Conservation (phyloP, 1,140 invertebrate genomes). For the Trialeurodes vaporariorum region DNA sequence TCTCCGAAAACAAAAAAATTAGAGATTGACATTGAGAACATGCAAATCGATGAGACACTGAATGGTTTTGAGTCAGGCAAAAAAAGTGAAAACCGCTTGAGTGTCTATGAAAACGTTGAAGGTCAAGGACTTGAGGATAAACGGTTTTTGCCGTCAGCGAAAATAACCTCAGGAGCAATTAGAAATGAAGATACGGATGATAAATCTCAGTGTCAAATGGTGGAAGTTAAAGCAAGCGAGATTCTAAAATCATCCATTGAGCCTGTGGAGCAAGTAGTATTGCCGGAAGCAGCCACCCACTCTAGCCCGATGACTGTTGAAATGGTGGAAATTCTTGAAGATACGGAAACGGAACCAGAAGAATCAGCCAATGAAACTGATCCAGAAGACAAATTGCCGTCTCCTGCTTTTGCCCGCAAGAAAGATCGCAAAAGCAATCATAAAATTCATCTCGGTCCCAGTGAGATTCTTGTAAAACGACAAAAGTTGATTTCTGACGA, state of each 20-base stretch:
- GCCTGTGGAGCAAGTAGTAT: slow-evolving; percentile 36
- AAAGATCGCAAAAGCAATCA: slow-evolving; percentile 17
- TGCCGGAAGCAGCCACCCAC: slow-evolving; percentile 27
- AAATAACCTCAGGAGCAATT: not conserved
- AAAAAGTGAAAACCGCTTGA: not conserved
- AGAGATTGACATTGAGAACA: no score
- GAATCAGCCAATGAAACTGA: slow-evolving; percentile 42
- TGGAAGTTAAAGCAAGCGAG: slow-evolving; percentile 45
- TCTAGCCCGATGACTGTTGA: slow-evolving; percentile 34
- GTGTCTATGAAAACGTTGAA: not conserved
- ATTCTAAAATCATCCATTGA: slow-evolving; percentile 39
- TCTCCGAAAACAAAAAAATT: not conserved
- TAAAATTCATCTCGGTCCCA: slow-evolving; percentile 18
- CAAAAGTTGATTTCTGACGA: slow-evolving; percentile 24
- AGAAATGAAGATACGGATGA: slow-evolving; percentile 11
- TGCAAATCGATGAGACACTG: no score
- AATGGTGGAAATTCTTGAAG: slow-evolving; percentile 41
- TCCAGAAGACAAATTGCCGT: slow-evolving; percentile 34
- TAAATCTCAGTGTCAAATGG: slow-evolving; percentile 34
- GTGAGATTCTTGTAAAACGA: slow-evolving; percentile 25
- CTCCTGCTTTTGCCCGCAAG: slow-evolving; percentile 24
- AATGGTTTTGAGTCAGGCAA: not conserved
- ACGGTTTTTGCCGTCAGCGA: no score
- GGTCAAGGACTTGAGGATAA: not conserved
- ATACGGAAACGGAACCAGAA: slow-evolving; percentile 40